These are phyloP conservation scores for Plectrocnemia conspersa DNA, from an alignment of 1,140 invertebrate species.

Conservation along the genomic window DNA sequence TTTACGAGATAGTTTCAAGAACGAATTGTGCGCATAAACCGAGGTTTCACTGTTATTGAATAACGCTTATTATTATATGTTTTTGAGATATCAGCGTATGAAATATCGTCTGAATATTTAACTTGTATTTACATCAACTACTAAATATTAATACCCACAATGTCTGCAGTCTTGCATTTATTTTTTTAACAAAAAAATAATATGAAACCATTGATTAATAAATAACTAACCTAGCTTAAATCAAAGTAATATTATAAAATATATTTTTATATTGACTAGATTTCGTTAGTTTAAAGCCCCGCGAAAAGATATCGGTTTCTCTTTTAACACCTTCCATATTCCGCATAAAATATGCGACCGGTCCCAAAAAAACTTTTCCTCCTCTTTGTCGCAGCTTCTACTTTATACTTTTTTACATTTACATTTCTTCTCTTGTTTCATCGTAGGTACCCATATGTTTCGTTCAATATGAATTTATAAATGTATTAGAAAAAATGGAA, in stretches of 20 bases:
- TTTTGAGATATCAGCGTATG: too few relatives aligned
- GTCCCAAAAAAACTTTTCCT: constrained; percentile 26
- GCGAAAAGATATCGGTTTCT: constrained; percentile 31
- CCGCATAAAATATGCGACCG: constrained; percentile 32
- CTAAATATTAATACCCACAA: too few relatives aligned
- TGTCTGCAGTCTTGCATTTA: too few relatives aligned
- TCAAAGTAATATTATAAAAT: background rate
- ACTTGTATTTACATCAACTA: too few relatives aligned
- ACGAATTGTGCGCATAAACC: too few relatives aligned
- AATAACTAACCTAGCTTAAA: background rate
- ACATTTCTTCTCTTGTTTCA: constrained; percentile 9
- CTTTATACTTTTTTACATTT: constrained; percentile 13
- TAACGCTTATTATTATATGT: too few relatives aligned
- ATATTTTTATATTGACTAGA: constrained; percentile 5
- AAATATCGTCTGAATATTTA: too few relatives aligned
- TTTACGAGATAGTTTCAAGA: too few relatives aligned
- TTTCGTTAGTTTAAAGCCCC: constrained; percentile 14
- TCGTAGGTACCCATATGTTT: too few relatives aligned
- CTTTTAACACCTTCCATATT: constrained; percentile 32
- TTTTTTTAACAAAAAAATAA: background rate
- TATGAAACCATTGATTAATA: background rate
- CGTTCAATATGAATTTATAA: too few relatives aligned
- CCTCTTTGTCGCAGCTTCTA: constrained; percentile 20
- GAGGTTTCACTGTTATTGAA: too few relatives aligned
- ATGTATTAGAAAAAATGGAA: too few relatives aligned